Evolutionary conservation across 2,797 vertebrate genomes (phyloP), one percentile per base, ranked within the genome.

Genomic region (Nyctalus aviator): DNA sequence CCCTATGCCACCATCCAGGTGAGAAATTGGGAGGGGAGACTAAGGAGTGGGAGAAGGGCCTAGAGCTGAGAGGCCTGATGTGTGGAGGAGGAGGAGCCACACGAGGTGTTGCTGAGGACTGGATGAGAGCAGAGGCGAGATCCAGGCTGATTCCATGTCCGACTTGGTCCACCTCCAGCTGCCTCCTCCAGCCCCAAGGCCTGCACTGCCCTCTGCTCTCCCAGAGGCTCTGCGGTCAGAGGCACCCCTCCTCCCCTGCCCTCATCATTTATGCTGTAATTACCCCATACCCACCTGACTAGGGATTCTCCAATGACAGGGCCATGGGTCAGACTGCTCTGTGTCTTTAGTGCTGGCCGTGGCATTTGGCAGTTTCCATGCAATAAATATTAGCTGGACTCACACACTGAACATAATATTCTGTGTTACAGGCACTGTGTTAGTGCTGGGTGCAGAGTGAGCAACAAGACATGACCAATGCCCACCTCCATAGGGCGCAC

Each of bases 391-490:
- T 1, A 64, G 48, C 64, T 62, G 41, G 32, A 8, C 14, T 35
- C 44, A 9, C 15, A 6, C 30, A 20, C 37, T 35, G 10, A 50
- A 68, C 57, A 81, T 8, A 20, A 5, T 25, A 23, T 6, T 62
- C 59, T 53, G 30, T 50, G 50, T 87, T 68, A 59, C 50, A 3
- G 41, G 20, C 23, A 0, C 59, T 15, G 21, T 17, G 12, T 46
- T 78, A 13, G 10, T 57, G 71, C 75, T 25, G 30, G 15, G 73
- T 44, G 20, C 18, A 68, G 23, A 9, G 11, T 17, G 32, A 62
- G 14, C 44, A 15, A 0, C 20, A 13, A 4, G 20, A 20, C 11
- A 3, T 14, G 14, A n/a, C 15, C 30, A 1, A 4, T 0, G 4
- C 69, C 71, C 21, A 17, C 71, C 57, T 72, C 14, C 30, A 9